Evolutionary conservation across 1,140 invertebrate species (phyloP).

Genomic region (Trypoxylus dichotomus): DNA sequence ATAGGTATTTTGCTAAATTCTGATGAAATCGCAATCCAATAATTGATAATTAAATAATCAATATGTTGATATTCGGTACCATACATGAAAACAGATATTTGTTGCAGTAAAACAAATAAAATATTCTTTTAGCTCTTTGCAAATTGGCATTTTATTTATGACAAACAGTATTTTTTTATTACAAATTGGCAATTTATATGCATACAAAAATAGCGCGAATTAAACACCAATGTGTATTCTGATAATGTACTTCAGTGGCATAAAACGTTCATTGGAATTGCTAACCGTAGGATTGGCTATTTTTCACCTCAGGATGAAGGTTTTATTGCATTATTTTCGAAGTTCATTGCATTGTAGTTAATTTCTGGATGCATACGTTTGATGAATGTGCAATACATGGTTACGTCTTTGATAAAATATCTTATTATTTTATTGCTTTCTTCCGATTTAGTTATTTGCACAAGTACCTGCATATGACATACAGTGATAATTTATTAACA

Average conservation of each 20-base stretch:
- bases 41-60: too few species aligned
- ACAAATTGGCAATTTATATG: neutral
- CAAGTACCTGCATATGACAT: too few species aligned
- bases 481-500: too few species aligned
- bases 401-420: neutral
- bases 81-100: too few species aligned
- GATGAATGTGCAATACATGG: neutral
- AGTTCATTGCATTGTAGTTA: conserved; percentile 1
- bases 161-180: neutral
- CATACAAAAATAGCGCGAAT: neutral
- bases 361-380: neutral
- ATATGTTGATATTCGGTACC: too few species aligned
- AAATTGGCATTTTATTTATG: neutral
- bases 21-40: too few species aligned
- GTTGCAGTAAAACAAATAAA: too few species aligned
- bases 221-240: neutral
- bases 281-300: neutral
- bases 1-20: too few species aligned
- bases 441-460: too few species aligned
- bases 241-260: neutral
- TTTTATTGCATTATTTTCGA: conserved; percentile 14
- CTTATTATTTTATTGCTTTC: neutral
- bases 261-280: neutral
- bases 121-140: neutral
- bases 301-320: neutral